A percentile compares a stretch with the other conserved stretches of the same genome.
Evolutionary conservation across 2,113 vertebrate species (phyloP).

Genomic region (Willisornis vidua): DNA sequence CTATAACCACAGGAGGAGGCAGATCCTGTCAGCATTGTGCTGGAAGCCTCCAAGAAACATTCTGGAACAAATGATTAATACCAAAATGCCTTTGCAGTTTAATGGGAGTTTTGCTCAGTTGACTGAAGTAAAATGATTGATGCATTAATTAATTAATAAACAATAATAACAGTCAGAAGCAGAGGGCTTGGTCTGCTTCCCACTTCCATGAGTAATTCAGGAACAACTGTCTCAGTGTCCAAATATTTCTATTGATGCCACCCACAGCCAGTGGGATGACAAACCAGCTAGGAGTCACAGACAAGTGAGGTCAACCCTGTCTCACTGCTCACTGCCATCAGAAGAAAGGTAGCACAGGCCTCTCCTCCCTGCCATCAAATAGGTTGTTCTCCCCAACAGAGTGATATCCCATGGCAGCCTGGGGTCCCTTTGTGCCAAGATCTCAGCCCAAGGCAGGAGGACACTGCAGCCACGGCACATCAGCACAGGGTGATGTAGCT

Average conservation of each 20-base stretch:
- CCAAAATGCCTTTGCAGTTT: neutral
- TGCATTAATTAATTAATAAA: neutral
- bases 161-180: neutral
- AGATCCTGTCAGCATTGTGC: neutral
- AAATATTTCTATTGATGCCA: neutral
- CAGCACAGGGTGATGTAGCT: fast-evolving
- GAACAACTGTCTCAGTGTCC: neutral
- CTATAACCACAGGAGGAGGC: neutral
- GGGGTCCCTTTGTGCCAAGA: neutral
- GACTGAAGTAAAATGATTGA: neutral
- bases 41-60: neutral
- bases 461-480: neutral
- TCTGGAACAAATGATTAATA: neutral
- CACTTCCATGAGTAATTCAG: neutral
- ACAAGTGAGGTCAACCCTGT: neutral
- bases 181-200: neutral
- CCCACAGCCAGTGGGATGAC: neutral
- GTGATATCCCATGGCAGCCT: neutral
- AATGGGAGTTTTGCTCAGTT: neutral
- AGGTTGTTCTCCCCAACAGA: neutral
- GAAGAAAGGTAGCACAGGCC: neutral
- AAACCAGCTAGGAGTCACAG: neutral
- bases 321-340: neutral
- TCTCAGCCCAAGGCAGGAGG: neutral
- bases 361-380: neutral